Conservation (phyloP, 2,888 invertebrate species). For the Drosophila eohydei region DNA sequence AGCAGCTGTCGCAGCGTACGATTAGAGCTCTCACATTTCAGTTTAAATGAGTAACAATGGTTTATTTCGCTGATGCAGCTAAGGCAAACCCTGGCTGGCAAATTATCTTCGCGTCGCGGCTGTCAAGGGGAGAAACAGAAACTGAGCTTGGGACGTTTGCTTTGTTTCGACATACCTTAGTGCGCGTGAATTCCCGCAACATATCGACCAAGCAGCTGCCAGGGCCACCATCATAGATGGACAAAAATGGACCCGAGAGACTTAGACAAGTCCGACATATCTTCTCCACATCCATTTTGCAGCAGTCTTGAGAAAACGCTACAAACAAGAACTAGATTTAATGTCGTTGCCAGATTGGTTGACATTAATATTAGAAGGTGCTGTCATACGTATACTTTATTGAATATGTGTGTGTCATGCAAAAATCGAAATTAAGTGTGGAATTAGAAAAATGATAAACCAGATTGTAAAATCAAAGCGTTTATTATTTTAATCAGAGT, state of each 20-base stretch:
- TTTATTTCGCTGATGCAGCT: conserved; percentile 84
- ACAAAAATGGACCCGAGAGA: conserved; percentile 77
- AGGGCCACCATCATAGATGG: conserved; percentile 79
- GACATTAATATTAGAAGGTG: conserved; percentile 2
- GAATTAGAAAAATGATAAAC: too few relatives aligned
- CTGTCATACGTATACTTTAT: conserved; percentile 6
- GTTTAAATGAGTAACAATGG: conserved; percentile 83
- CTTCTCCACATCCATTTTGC: conserved; percentile 78
- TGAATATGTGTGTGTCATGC: not conserved
- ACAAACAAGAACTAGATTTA: conserved; percentile 38
- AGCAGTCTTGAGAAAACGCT: conserved; percentile 29
- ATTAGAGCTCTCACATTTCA: conserved; percentile 84
- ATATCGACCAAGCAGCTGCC: conserved; percentile 81
- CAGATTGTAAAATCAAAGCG: not conserved
- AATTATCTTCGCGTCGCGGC: conserved; percentile 81
- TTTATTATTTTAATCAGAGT: not conserved
- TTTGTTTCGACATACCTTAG: conserved; percentile 55
- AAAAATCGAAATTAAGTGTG: not conserved
- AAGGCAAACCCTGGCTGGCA: conserved; percentile 84
- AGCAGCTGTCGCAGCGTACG: conserved; percentile 82
- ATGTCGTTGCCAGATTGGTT: conserved; percentile 33
- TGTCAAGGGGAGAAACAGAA: conserved; percentile 33
- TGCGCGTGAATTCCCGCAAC: conserved; percentile 76
- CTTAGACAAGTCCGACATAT: conserved; percentile 83
- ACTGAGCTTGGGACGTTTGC: not conserved